A percentile compares a stretch with the other conserved stretches of the same genome.
phyloP scores from a whole-genome alignment of 2,888 invertebrate species.

The Hybos culiciformis region DNA sequence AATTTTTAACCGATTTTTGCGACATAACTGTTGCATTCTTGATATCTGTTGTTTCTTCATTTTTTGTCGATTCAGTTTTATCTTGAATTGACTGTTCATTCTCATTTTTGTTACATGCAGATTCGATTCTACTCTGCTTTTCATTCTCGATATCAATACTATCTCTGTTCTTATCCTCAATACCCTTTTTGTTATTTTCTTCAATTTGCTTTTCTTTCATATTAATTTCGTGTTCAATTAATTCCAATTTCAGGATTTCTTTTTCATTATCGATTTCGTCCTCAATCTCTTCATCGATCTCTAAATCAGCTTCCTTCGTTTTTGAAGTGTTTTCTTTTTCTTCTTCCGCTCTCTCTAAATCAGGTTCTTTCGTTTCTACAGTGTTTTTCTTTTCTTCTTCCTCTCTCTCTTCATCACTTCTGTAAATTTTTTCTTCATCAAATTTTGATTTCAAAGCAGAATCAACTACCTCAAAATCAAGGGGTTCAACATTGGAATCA shows the following conservation, averaged over 20 bases:
- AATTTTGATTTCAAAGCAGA: conserved; percentile 3
- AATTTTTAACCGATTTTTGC: background rate
- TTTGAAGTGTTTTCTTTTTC: conserved; percentile 1
- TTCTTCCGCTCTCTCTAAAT: background rate
- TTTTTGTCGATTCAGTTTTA: background rate
- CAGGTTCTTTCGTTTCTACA: conserved; percentile 2
- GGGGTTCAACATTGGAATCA: conserved; percentile 10
- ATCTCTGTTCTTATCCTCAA: background rate
- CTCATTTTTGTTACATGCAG: background rate
- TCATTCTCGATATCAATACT: background rate
- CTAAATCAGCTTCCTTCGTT: conserved; percentile 5
- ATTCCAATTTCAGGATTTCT: background rate
- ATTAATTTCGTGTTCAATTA: conserved; percentile 1
- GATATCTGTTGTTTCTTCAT: background rate
- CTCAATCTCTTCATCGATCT: conserved; percentile 2
- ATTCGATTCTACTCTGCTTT: conserved; percentile 1
- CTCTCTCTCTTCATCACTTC: background rate
- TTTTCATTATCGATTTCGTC: background rate
- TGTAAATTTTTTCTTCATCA: background rate
- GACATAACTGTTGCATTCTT: background rate
- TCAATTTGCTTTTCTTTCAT: background rate
- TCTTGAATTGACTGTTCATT: conserved; percentile 2
- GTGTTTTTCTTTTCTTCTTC: background rate
- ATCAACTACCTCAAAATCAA: too few relatives aligned
- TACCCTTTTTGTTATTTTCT: background rate